These are phyloP conservation scores for Celastrina argiolus DNA, from an alignment of 2,888 invertebrate species.

Conservation along the genomic window DNA sequence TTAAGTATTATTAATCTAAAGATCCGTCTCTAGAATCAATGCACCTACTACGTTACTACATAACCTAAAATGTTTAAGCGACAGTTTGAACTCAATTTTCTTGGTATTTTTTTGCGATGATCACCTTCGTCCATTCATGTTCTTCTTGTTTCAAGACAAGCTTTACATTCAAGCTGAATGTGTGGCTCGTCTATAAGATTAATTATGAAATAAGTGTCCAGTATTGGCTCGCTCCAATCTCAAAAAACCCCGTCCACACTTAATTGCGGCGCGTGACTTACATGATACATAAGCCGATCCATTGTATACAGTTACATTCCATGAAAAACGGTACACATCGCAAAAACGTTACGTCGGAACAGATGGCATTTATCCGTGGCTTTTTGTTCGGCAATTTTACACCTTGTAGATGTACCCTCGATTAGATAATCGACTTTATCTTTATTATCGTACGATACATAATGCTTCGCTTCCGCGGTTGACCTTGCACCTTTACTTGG, in stretches of 20 bases:
- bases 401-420: background rate
- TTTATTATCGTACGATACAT: background rate
- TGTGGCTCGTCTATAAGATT: background rate
- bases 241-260: background rate
- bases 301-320: constrained; percentile 4
- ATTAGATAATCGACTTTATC: background rate
- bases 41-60: too few species aligned
- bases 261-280: constrained; percentile 1
- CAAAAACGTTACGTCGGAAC: constrained; percentile 14
- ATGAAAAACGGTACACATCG: background rate
- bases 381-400: constrained; percentile 16
- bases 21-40: too few species aligned
- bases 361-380: constrained; percentile 10
- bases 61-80: too few species aligned
- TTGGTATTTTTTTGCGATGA: too few species aligned
- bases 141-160: background rate
- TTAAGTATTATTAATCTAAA: too few species aligned
- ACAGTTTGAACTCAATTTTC: too few species aligned
- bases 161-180: background rate
- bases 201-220: background rate
- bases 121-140: background rate
- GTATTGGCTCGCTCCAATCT: background rate
- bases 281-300: background rate
- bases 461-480: background rate
- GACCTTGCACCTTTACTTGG: constrained; percentile 30